These are phyloP conservation scores for Pandemis corylana DNA, from an alignment of 2,888 invertebrate species.

Conservation along the genomic window DNA sequence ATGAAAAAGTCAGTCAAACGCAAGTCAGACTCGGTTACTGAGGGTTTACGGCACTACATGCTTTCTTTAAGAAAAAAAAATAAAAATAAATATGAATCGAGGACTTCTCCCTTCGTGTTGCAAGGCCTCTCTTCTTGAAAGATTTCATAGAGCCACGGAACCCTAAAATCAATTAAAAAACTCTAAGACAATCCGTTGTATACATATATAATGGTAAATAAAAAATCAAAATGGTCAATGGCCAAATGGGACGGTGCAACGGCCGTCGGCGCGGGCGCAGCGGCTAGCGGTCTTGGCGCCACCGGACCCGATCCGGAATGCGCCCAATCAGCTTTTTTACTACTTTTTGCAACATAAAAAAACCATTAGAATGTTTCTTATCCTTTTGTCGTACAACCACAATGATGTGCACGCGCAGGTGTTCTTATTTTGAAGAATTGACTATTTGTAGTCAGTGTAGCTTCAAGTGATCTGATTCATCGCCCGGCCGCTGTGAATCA, in stretches of 20 bases:
- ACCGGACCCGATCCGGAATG: slow-evolving; percentile 46
- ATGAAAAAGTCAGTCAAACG: no score
- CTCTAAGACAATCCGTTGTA: neutral
- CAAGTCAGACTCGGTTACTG: no score
- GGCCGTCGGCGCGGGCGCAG: slow-evolving; percentile 25
- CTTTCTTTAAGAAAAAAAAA: no score
- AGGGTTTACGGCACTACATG: no score
- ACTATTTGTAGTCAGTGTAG: neutral
- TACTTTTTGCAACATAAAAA: slow-evolving; percentile 34
- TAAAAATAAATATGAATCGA: no score
- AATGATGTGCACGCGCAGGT: slow-evolving; percentile 23
- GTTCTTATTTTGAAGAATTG: slow-evolving; percentile 6
- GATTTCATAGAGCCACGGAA: neutral
- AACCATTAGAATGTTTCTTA: slow-evolving; percentile 22
- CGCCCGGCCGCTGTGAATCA: slow-evolving; percentile 13
- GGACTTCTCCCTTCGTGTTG: no score
- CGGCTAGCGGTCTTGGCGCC: slow-evolving; percentile 51
- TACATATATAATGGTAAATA: neutral
- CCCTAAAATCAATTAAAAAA: neutral
- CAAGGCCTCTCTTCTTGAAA: no score
- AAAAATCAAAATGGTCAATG: slow-evolving; percentile 24
- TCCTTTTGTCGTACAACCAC: slow-evolving; percentile 12
- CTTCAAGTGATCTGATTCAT: slow-evolving; percentile 27
- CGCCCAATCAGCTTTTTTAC: slow-evolving; percentile 44
- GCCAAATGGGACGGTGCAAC: slow-evolving; percentile 36